phyloP scores from a whole-genome alignment of 37 sponge, comb jelly and placozoan genomes.

The Diacarnus erythraeanus region DNA sequence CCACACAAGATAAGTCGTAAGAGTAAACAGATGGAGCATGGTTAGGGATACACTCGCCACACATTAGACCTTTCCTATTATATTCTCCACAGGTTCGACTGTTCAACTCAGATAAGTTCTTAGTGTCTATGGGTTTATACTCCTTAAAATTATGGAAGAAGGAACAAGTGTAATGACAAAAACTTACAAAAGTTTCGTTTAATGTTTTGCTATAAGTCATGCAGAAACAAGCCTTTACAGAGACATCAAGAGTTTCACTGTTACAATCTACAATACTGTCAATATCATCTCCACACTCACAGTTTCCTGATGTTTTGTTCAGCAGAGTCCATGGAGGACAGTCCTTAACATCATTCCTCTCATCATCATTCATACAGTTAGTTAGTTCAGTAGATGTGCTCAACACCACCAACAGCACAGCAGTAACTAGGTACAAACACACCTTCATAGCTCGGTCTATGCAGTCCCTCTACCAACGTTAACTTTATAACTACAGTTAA shows the following conservation, averaged over 20 bases:
- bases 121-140: background rate
- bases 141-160: background rate
- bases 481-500: no score
- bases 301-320: background rate
- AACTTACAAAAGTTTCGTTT: background rate
- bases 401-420: background rate
- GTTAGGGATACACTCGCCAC: constrained; percentile 30
- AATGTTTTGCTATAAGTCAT: background rate
- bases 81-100: background rate
- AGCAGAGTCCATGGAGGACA: background rate
- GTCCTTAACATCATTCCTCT: background rate
- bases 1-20: constrained; percentile 17
- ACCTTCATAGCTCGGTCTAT: no score
- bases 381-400: no score
- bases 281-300: background rate
- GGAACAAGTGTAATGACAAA: background rate
- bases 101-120: background rate
- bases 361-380: background rate
- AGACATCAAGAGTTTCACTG: background rate
- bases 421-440: no score
- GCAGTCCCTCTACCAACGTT: no score
- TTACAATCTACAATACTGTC: background rate
- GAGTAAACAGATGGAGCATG: constrained; percentile 42
- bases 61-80: constrained; percentile 15
- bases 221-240: background rate